A percentile compares a stretch with the other conserved stretches of the same genome.
phyloP scores from a whole-genome alignment of 2,797 vertebrate species.

The Chelon auratus region DNA sequence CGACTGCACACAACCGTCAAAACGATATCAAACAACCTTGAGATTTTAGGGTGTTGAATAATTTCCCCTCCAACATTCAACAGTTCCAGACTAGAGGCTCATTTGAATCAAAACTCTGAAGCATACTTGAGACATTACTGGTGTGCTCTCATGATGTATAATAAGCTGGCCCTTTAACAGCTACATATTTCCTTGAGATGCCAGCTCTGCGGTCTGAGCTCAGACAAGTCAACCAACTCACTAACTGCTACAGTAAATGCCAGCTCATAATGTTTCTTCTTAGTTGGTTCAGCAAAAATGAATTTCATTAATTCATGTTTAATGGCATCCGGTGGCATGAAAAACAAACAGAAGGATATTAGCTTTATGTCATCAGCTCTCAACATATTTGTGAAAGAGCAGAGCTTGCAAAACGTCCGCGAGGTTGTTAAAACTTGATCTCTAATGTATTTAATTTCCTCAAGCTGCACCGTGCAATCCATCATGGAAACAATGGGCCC shows the following conservation, averaged over 20 bases:
- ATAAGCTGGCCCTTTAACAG: no score
- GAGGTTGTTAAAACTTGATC: conserved; percentile 43
- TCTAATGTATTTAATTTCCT: conserved; percentile 55
- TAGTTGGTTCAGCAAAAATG: conserved; percentile 2
- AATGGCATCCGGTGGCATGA: not conserved
- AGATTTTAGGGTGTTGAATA: no score
- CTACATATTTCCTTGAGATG: not conserved
- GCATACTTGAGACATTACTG: no score
- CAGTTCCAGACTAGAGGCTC: no score
- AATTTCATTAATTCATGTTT: conserved; percentile 12
- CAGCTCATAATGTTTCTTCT: conserved; percentile 6
- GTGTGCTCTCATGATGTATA: no score
- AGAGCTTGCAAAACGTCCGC: conserved; percentile 22
- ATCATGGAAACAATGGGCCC: conserved; percentile 70
- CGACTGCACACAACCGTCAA: no score
- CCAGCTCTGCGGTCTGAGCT: not conserved
- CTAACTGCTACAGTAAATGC: not conserved
- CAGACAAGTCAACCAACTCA: no score
- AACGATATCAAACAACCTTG: no score
- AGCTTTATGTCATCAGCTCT: conserved; percentile 4
- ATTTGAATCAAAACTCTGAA: no score
- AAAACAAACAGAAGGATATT: not conserved
- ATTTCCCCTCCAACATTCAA: no score
- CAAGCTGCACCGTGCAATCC: conserved; percentile 42
- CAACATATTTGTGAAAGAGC: conserved; percentile 27